Evolutionary conservation across 2,797 vertebrate species (phyloP), one percentile per base, ranked within the genome.

Genomic region (Hoplostethus mediterraneus): DNA sequence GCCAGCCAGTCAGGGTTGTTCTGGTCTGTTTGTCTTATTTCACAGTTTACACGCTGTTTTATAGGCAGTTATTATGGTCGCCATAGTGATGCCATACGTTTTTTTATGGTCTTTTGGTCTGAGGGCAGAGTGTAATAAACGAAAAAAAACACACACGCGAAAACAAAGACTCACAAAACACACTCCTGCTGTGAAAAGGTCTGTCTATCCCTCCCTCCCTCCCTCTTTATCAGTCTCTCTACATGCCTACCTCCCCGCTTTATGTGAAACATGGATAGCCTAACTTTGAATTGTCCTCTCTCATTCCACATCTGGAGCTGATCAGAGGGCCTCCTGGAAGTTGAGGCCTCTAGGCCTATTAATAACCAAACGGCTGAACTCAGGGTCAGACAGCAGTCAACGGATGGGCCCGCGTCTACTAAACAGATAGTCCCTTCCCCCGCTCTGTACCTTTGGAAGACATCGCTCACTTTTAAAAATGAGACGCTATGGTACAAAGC

Each of bases 341-440:
- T 94, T 93, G 89, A 92, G 94, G 95, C 95, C 95, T 91, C 91
- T 83, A 87, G 90, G 92, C 91, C 91, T 93, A 94, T 95, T 96
- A 95, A 93, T 94, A 95, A 95, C 85, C 87, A 90, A 94, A 85
- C 90, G 89, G 88, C 91, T 91, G 90, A 92, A 92, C 89, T 84
- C 89, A 91, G 96, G 95, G 96, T 97, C 94, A 95, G 93, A 93
- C 95, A 95, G 90, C 92, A 96, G 93, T 94, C 94, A 94, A 92
- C 92, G 91, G 92, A 93, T 94, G 93, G 85, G 92, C 86, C 89
- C 94, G 82, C 91, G 90, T 90, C 90, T 85, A 95, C 91, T 90
- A 93, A 94, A 91, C 90, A 92, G 89, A 82, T 56, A 76, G 73
- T 65, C 86, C 90, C 89, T 85, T 89, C 75, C 79, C 75, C 74